Evolutionary conservation across 2,888 invertebrate genomes (phyloP), one percentile per base, ranked within the genome.

Genomic region (Nomada lathburiana): DNA sequence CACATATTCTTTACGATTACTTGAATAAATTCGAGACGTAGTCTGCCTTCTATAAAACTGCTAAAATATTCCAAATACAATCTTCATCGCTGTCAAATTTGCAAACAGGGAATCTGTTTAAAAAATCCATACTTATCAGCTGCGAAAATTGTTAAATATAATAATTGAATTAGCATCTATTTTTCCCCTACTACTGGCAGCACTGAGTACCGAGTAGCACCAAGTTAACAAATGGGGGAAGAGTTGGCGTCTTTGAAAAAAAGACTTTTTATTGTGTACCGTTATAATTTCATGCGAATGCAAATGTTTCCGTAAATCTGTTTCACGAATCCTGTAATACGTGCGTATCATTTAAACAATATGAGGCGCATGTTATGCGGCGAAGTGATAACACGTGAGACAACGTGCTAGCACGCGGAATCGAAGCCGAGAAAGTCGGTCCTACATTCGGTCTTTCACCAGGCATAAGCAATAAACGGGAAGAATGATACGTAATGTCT

Each of bases 401-500:
- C 50, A 78, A 78, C 78, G 80, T 78, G 80, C 70, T 44, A 76
- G 53, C 70, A 78, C 67, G 42, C 67, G 62, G 50, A 67, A 60
- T 68, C 11, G 18, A 60, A 47, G 53, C 47, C 26, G 63, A 78
- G 67, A 72, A 78, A 78, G 67, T 76, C 50, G 71, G 69, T 53
- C 52, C 62, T n/a, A 16, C 50, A 13, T 72, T 78, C 64, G 53
- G 67, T 68, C 42, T 72, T 63, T 57, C 44, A 10, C 18, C 26
- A 44, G 67, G 52, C 18, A 72, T 44, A 57, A 60, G 29, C 64
- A 63, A 72, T 73, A 62, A 11, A 52, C 20, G 5, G 57, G 44
- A 71, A 82, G 53, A 65, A 80, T 85, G 80, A 74, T 80, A 63
- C 74, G 62, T 67, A 79, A 80, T 63, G 52, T 82, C 64, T 78